phyloP scores from a whole-genome alignment of 2,797 vertebrate genomes.

The Galaxias olidus region DNA sequence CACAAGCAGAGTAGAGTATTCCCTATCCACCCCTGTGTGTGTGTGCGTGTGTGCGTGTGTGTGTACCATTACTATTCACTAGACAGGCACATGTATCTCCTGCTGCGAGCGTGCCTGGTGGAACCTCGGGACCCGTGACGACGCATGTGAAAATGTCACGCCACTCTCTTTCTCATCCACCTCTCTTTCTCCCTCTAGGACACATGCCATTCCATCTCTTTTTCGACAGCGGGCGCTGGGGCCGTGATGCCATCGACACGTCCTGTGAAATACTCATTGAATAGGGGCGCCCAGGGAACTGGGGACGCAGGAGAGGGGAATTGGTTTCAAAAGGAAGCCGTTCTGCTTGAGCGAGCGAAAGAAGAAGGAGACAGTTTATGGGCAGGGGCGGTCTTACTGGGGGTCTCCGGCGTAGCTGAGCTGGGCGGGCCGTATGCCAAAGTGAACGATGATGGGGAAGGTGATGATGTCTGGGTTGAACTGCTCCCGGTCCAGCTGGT shows the following conservation, averaged over 20 bases:
- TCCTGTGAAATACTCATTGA: conserved; percentile 32
- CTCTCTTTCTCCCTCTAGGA: background rate
- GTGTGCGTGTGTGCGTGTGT: conserved; percentile 20
- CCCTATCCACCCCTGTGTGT: conserved; percentile 36
- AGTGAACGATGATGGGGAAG: conserved; percentile 98
- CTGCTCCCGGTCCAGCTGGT: conserved; percentile 97
- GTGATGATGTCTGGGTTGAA: conserved; percentile 99
- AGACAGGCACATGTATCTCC: conserved; percentile 44
- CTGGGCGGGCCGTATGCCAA: conserved; percentile 96
- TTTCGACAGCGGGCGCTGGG: no score
- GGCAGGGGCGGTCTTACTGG: conserved; percentile 81
- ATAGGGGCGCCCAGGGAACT: conserved; percentile 21
- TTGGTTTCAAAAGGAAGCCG: background rate
- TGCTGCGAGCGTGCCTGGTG: conserved; percentile 26
- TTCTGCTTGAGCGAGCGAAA: background rate
- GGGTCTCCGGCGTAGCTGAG: conserved; percentile 99
- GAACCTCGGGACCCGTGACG: conserved; percentile 59
- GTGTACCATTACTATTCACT: conserved; percentile 53
- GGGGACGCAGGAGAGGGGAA: conserved; percentile 6
- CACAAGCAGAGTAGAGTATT: conserved; percentile 57
- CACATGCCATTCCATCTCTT: conserved; percentile 30
- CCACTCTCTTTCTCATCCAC: conserved; percentile 28
- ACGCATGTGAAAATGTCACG: conserved; percentile 68
- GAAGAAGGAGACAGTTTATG: no score
- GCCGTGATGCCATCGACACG: background rate